Conservation (phyloP, 1,140 invertebrate species). For the Hycleus phaleratus region DNA sequence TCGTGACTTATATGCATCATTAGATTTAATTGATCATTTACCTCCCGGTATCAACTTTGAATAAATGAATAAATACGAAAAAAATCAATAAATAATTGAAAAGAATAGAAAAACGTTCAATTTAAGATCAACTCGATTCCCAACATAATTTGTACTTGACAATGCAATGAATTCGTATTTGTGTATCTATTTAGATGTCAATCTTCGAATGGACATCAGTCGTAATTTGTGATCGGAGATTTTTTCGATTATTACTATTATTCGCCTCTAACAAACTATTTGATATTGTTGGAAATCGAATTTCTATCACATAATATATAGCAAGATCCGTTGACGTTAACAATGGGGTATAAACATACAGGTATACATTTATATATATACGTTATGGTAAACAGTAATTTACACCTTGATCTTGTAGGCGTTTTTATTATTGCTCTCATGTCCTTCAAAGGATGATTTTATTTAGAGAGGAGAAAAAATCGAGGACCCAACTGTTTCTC, state of each 20-base stretch:
- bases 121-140: no score
- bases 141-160: no score
- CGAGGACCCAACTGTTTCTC: neutral
- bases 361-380: no score
- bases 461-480: no score
- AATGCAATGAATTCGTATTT: slow-evolving; percentile 17
- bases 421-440: slow-evolving; percentile 6
- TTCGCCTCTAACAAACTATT: no score
- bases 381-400: slow-evolving; percentile 13
- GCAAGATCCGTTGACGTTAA: slow-evolving; percentile 1
- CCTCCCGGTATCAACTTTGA: neutral
- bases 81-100: no score
- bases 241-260: no score
- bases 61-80: no score
- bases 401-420: slow-evolving; percentile 4
- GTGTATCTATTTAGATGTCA: slow-evolving; percentile 23
- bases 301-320: no score
- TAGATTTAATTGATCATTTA: slow-evolving; percentile 15
- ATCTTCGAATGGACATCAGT: slow-evolving; percentile 19
- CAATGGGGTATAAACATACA: slow-evolving; percentile 5
- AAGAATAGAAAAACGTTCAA: no score
- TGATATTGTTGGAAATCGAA: no score
- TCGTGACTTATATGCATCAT: neutral
- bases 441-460: no score
- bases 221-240: slow-evolving; percentile 4